phyloP scores from a whole-genome alignment of 2,113 vertebrate genomes.

The Halichoeres trimaculatus region DNA sequence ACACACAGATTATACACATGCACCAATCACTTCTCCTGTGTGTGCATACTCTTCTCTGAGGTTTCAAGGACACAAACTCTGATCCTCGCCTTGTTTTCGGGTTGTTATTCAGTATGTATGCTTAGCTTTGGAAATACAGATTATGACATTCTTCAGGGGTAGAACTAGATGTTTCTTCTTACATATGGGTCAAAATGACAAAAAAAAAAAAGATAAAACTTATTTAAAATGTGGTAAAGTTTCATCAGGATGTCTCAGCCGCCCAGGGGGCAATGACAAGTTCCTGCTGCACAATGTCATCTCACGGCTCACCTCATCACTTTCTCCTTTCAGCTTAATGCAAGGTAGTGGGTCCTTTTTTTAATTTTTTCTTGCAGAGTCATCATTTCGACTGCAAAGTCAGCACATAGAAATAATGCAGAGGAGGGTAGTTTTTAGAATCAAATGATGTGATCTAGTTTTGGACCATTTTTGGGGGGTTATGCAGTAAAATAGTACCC shows the following conservation, averaged over 20 bases:
- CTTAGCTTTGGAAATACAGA: not conserved
- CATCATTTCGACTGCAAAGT: constrained; percentile 48
- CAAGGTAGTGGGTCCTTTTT: constrained; percentile 7
- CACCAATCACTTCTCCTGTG: not conserved
- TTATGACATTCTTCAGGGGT: not conserved
- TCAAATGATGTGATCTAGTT: constrained; percentile 28
- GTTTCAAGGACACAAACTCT: constrained; percentile 20
- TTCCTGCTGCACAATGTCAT: not conserved
- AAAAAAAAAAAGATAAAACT: not conserved
- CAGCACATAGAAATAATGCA: constrained; percentile 34
- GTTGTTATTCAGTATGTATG: not conserved
- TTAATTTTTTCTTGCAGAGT: constrained; percentile 33
- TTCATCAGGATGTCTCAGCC: not conserved
- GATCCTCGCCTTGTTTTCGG: not conserved
- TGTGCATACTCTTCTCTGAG: not conserved
- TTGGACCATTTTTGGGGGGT: not conserved
- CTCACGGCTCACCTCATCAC: constrained; percentile 31
- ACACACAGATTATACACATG: constrained; percentile 12
- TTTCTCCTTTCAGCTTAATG: constrained; percentile 23
- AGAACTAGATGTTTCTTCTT: not conserved
- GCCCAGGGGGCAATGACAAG: not conserved
- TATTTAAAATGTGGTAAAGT: not conserved
- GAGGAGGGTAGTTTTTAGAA: constrained; percentile 11
- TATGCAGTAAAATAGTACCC: not conserved
- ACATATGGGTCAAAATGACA: too few species aligned